phyloP scores from a whole-genome alignment of 2,113 vertebrate genomes.

The Phrynosoma blainvillii region DNA sequence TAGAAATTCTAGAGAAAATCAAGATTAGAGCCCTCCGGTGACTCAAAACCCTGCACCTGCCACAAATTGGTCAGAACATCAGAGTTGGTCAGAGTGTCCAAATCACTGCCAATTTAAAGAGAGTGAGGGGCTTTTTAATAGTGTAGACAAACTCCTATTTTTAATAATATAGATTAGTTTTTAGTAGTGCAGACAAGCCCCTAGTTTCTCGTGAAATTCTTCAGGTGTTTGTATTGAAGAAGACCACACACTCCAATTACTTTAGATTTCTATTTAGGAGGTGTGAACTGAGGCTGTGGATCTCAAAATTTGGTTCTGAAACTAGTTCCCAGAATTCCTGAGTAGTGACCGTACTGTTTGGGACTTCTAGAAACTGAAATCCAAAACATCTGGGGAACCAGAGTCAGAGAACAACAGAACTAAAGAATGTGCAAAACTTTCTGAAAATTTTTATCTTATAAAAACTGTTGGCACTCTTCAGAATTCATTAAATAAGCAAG shows the following conservation, averaged over 20 bases:
- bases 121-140: too few relatives aligned
- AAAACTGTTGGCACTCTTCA: background rate
- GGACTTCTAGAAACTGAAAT: background rate
- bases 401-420: too few relatives aligned
- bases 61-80: too few relatives aligned
- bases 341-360: background rate
- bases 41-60: too few relatives aligned
- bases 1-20: too few relatives aligned
- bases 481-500: background rate
- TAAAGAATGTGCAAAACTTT: background rate
- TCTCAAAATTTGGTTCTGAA: too few relatives aligned
- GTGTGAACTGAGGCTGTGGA: background rate
- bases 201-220: background rate
- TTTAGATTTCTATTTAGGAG: background rate
- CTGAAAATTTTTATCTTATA: background rate
- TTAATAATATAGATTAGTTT: too few relatives aligned
- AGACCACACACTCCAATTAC: background rate
- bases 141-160: too few relatives aligned
- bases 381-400: too few relatives aligned
- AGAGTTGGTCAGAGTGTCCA: too few relatives aligned
- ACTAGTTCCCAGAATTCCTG: background rate
- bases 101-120: too few relatives aligned
- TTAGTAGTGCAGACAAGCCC: background rate
- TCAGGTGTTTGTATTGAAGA: background rate
- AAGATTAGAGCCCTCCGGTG: too few relatives aligned